phyloP scores from a whole-genome alignment of 2,888 invertebrate species.

The Agrochola litura region DNA sequence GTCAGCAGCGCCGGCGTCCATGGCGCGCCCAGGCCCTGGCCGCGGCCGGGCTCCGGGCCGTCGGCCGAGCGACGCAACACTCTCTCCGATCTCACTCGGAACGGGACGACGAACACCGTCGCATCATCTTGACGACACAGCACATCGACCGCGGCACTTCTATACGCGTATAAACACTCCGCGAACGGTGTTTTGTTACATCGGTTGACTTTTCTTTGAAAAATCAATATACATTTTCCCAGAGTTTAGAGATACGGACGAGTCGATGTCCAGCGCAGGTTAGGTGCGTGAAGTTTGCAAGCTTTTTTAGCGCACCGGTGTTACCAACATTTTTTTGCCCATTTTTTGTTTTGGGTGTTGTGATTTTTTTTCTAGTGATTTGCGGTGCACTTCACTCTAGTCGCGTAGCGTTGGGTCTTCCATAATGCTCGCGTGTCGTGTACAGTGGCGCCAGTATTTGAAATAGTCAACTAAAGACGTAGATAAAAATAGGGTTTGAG shows the following conservation, averaged over 20 bases:
- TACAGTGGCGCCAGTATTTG: slow-evolving; percentile 78
- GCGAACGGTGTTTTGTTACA: slow-evolving; percentile 90
- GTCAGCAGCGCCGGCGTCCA: slow-evolving; percentile 89
- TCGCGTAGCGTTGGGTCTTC: slow-evolving; percentile 81
- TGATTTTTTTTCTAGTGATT: slow-evolving; percentile 89
- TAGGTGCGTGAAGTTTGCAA: slow-evolving; percentile 91
- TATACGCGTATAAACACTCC: slow-evolving; percentile 90
- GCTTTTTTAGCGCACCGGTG: slow-evolving; percentile 91
- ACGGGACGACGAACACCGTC: slow-evolving; percentile 88
- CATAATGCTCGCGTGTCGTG: slow-evolving; percentile 77
- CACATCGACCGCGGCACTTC: slow-evolving; percentile 88
- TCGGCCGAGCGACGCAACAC: slow-evolving; percentile 89
- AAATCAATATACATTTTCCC: slow-evolving; percentile 91
- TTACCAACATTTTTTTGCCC: slow-evolving; percentile 91
- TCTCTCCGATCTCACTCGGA: slow-evolving; percentile 88
- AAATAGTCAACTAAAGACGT: slow-evolving; percentile 49
- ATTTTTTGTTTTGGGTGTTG: slow-evolving; percentile 90
- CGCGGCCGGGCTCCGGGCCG: slow-evolving; percentile 89
- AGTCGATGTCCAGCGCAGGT: slow-evolving; percentile 91
- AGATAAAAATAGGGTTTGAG: slow-evolving; percentile 43
- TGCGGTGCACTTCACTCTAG: slow-evolving; percentile 83
- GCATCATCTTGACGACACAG: slow-evolving; percentile 90
- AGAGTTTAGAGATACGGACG: slow-evolving; percentile 90
- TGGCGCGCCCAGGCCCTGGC: slow-evolving; percentile 89
- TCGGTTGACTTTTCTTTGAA: slow-evolving; percentile 91